Base-by-base conservation (phyloP, 64 coral and sea anemone species). In the Pocillopora verrucosa region DNA sequence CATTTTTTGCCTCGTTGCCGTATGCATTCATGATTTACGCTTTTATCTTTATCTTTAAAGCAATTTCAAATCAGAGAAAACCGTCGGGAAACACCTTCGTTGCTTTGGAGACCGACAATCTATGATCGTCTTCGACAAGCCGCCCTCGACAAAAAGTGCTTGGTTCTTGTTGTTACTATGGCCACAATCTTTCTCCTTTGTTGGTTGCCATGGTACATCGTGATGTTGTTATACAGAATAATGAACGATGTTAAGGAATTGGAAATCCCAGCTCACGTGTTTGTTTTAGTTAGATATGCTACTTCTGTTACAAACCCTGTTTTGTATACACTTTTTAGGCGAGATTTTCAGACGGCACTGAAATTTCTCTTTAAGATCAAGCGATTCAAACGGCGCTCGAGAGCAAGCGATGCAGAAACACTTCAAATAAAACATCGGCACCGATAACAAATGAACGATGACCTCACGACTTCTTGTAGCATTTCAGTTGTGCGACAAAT, bases 271-370 rank as follows among this genome's bases (percentile, higher is more conserved):
- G 65, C 80, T 1, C 61, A 84, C 17, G 80, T 84, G 36, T 87
- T 92, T 87, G 36, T 85, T 30, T 51, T 92, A 9, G 82, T 92
- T 16, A 77, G 83, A n/a, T 87, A 78, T 36, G 25, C 56, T 13
- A 79, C 90, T 22, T 92, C 73, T 45, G 72, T 92, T 20, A 72
- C 78, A 74, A 92, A 92, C 37, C 90, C 90, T 65, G 1, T 77
- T 26, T 22, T 92, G 73, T 92, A 87, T 36, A 87, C 90, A 13
- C 86, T 92, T 57, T 87, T 92, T 24, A 92, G 84, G 61, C 83
- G 90, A 36, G 90, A 92, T 92, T 92, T 92, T 45, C 78, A 86
- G 74, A 65, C 26, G 30, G 90, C 90, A 41, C 51, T 88, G 16
- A 88, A 76, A 76, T 88, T 70, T 3, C 13, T 57, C 9, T 36